Conservation (phyloP, 64 coral and sea anemone species). For the Actinia tenebrosa region DNA sequence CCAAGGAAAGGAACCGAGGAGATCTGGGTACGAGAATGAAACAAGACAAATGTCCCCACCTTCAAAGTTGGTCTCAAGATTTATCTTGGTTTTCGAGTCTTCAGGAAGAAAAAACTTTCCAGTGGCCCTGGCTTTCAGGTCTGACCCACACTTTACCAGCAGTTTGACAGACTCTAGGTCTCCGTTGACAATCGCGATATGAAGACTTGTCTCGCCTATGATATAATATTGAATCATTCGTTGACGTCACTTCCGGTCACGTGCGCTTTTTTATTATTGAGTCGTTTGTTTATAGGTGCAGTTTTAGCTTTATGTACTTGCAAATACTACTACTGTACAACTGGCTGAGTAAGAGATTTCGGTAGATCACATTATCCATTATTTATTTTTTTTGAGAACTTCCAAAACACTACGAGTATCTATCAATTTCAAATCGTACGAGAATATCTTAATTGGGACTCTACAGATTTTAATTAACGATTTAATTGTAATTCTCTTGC, state of each 20-base stretch:
- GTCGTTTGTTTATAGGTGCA: no score
- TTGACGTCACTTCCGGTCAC: slow-evolving; percentile 1
- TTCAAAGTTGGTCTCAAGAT: slow-evolving; percentile 50
- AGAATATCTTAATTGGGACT: no score
- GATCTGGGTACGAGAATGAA: not conserved
- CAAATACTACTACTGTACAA: no score
- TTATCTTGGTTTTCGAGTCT: slow-evolving; percentile 58
- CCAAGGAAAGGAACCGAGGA: not conserved
- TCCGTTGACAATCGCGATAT: slow-evolving; percentile 70
- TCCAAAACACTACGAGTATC: no score
- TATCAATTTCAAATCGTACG: no score
- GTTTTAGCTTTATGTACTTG: no score
- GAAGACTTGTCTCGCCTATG: slow-evolving; percentile 69
- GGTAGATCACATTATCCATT: no score
- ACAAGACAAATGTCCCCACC: slow-evolving; percentile 19
- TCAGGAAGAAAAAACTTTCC: slow-evolving; percentile 81
- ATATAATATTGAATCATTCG: not conserved
- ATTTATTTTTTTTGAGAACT: no score
- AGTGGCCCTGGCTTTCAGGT: slow-evolving; percentile 59
- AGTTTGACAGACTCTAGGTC: slow-evolving; percentile 62
- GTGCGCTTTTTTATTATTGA: not conserved
- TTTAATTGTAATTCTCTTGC: no score
- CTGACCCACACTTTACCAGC: slow-evolving; percentile 32
- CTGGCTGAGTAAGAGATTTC: no score
- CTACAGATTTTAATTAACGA: no score